A percentile compares a stretch with the other conserved stretches of the same genome.
These are phyloP conservation scores for Orius insidiosus DNA, from an alignment of 1,140 invertebrate genomes.

Conservation along the genomic window DNA sequence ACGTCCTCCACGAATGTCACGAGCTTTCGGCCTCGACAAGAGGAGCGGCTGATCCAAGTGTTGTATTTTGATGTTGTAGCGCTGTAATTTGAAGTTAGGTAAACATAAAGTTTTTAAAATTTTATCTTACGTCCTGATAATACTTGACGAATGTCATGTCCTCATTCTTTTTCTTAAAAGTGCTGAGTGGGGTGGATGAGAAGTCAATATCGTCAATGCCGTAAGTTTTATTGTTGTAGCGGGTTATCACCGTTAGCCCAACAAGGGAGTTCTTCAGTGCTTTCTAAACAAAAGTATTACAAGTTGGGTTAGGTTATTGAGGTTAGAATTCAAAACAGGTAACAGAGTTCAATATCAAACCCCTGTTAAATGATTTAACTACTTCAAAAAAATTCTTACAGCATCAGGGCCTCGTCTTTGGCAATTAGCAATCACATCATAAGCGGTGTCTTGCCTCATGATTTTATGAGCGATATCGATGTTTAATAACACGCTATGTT, in stretches of 20 bases:
- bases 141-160: constrained; percentile 17
- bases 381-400: too few relatives aligned
- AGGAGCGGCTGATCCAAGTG: constrained; percentile 32
- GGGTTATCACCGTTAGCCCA: constrained; percentile 41
- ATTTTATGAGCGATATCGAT: constrained; percentile 61
- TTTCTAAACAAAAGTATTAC: constrained; percentile 6
- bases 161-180: constrained; percentile 40
- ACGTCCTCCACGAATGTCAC: constrained; percentile 41
- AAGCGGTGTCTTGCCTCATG: constrained; percentile 37
- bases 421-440: constrained; percentile 28
- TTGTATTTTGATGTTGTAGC: too few relatives aligned
- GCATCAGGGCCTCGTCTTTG: neutral
- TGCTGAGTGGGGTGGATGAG: constrained; percentile 41
- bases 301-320: neutral
- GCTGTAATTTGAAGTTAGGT: too few relatives aligned
- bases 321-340: neutral
- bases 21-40: constrained; percentile 37
- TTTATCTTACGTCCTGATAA: constrained; percentile 15
- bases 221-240: constrained; percentile 60
- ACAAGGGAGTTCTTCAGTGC: neutral
- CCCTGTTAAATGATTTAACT: too few relatives aligned
- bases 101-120: too few relatives aligned
- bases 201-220: constrained; percentile 69
- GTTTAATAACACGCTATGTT: constrained; percentile 48
- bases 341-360: too few relatives aligned